Conservation (phyloP, 1,140 invertebrate species). For the Drosophila kohkoa region DNA sequence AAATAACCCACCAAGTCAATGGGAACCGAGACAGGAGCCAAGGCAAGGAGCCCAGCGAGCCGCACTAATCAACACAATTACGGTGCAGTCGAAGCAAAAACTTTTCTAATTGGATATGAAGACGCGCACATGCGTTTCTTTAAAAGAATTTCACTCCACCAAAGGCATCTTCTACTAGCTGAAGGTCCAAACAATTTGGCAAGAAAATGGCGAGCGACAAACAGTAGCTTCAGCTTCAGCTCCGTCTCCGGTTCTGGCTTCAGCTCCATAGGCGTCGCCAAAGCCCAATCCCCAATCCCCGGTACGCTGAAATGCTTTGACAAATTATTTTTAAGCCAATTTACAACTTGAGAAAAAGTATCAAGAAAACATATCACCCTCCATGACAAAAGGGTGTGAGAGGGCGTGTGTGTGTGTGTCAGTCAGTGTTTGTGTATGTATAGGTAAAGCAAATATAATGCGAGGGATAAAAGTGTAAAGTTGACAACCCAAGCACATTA, state of each 20-base stretch:
- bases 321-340: conserved; percentile 84
- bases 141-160: conserved; percentile 72
- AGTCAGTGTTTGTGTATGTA: conserved; percentile 52
- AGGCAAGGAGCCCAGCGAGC: conserved; percentile 61
- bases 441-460: conserved; percentile 82
- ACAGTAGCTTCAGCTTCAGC: conserved; percentile 3
- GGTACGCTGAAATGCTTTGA: conserved; percentile 76
- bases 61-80: conserved; percentile 83
- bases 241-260: conserved; percentile 20
- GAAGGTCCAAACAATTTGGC: conserved; percentile 77
- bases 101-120: conserved; percentile 83
- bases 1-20: conserved; percentile 1
- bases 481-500: conserved; percentile 83
- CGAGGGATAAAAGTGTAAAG: conserved; percentile 82
- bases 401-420: conserved; percentile 12
- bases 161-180: conserved; percentile 10
- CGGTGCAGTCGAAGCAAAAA: conserved; percentile 74
- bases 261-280: conserved; percentile 51
- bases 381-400: conserved; percentile 11
- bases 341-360: conserved; percentile 84
- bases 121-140: conserved; percentile 80
- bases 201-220: conserved; percentile 64
- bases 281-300: conserved; percentile 35
- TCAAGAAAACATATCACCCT: conserved; percentile 80
- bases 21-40: conserved; percentile 1